These are phyloP conservation scores for Escarpia spicata DNA, from an alignment of 2,888 invertebrate species.

Conservation along the genomic window DNA sequence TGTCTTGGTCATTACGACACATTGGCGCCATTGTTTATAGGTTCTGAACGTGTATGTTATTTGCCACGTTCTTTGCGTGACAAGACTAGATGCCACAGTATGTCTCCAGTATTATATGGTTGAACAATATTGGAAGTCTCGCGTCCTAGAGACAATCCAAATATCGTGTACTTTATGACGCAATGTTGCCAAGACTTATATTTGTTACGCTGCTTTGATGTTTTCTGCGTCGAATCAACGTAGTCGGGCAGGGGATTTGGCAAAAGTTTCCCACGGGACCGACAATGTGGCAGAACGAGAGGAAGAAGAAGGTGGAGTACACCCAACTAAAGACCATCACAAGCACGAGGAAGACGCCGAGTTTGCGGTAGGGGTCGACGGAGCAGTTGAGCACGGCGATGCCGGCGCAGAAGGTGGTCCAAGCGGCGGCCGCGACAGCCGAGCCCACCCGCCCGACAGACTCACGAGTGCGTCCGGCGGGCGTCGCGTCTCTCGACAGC, in stretches of 20 bases:
- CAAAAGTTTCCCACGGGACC: conserved; percentile 72
- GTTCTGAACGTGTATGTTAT: too few species aligned
- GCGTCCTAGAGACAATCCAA: too few species aligned
- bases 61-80: too few species aligned
- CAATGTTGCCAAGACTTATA: too few species aligned
- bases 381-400: conserved; percentile 82
- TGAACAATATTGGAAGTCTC: too few species aligned
- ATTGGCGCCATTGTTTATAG: too few species aligned
- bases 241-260: conserved; percentile 29
- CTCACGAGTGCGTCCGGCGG: conserved; percentile 28
- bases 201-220: too few species aligned
- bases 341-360: conserved; percentile 85
- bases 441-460: conserved; percentile 73
- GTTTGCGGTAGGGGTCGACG: conserved; percentile 70
- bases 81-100: too few species aligned
- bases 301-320: conserved; percentile 62
- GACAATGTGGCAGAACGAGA: conserved; percentile 73
- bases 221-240: too few species aligned
- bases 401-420: conserved; percentile 87
- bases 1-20: too few species aligned
- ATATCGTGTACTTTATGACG: too few species aligned
- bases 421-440: conserved; percentile 83
- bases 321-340: conserved; percentile 87
- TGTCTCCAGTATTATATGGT: too few species aligned
- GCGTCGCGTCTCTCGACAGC: conserved; percentile 33